Conservation (phyloP, 2,888 invertebrate genomes). For the Drosophila villosipedis region DNA sequence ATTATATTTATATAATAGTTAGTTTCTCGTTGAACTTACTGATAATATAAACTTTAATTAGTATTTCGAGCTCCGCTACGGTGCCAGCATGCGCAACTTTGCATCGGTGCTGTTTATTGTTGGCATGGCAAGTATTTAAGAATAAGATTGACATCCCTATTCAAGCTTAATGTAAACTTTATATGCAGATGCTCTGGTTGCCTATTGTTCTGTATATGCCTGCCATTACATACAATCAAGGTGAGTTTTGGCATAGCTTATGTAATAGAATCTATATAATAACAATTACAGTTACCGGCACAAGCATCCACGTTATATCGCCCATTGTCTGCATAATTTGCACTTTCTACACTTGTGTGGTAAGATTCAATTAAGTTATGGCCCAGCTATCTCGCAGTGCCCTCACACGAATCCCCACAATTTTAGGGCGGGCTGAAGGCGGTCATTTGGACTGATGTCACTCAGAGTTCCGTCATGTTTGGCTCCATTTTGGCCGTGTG, state of each 20-base stretch:
- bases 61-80: conserved; percentile 91
- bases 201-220: conserved; percentile 89
- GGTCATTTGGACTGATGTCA: conserved; percentile 93
- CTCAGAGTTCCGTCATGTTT: conserved; percentile 91
- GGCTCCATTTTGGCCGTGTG: conserved; percentile 90
- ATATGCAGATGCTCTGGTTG: conserved; percentile 79
- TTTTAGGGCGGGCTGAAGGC: conserved; percentile 91
- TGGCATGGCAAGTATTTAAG: conserved; percentile 87
- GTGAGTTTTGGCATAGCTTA: conserved; percentile 83
- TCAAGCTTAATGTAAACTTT: background rate
- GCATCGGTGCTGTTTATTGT: conserved; percentile 90
- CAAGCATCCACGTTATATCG: conserved; percentile 92
- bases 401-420: background rate
- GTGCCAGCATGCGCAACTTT: conserved; percentile 89
- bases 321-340: conserved; percentile 91
- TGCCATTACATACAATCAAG: conserved; percentile 91
- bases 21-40: background rate
- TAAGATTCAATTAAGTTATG: conserved; percentile 85
- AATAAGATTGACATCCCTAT: background rate
- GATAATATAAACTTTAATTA: conserved; percentile 83
- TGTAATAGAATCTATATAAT: conserved; percentile 4
- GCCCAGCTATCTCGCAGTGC: background rate
- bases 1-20: background rate
- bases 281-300: conserved; percentile 86
- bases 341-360: conserved; percentile 96